Evolutionary conservation across 2,888 invertebrate species (phyloP), one percentile per base, ranked within the genome.

Genomic region (Heliconius sara): DNA sequence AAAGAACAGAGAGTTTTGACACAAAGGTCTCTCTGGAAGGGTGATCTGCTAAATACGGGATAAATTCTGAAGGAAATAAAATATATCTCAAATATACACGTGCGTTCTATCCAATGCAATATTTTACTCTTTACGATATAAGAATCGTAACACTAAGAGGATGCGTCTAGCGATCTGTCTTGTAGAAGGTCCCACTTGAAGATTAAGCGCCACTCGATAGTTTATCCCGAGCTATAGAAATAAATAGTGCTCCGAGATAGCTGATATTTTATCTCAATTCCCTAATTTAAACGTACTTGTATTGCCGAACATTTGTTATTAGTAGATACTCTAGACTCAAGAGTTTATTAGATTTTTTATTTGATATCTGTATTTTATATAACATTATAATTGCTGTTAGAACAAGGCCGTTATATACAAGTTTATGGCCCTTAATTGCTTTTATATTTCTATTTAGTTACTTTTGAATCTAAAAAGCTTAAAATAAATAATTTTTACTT

Each of bases 181-280:
- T 27, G n/a, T 25, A 78, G 68, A 67, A 78, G 67, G 66, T 79
- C 79, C 77, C 77, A 16, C 68, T 79, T 77, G 80, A 74, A 80
- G 81, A 83, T 79, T 80, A 80, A 83, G 79, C 65, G 70, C 77
- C 79, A 71, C 75, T 77, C 78, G 65, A 80, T 81, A 80, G 78
- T 80, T 82, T 84, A 83, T 84, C 81, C 71, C 78, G 76, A 72
- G 77, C 80, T 81, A 79, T 81, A 75, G 80, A 82, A 83, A 83
- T 83, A 84, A 82, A 84, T 79, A 81, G 82, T 79, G 80, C 78
- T 75, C 82, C 77, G 81, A 80, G 77, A 78, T 72, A 75, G 79
- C 72, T 71, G 79, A 82, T 84, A 83, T 83, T 84, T 84, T 85
- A 85, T 84, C 83, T 79, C 81, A 78, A 83, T 80, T 60, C 71